These are phyloP conservation scores for Cataglyphis rosenhaueri DNA, from an alignment of 2,888 invertebrate species.

Conservation along the genomic window DNA sequence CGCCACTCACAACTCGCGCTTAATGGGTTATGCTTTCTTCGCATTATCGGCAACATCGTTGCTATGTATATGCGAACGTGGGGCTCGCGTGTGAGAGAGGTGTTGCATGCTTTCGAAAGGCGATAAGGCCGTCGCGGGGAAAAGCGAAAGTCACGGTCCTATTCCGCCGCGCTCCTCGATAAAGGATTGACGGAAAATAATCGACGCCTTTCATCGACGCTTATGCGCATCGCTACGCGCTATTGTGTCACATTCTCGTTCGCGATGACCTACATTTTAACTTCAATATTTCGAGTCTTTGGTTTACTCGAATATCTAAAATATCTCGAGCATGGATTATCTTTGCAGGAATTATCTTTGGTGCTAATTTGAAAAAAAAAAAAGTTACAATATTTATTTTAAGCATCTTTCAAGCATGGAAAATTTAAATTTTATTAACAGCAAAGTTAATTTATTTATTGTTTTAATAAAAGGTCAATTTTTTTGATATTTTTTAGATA, in stretches of 20 bases:
- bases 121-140: slow-evolving; percentile 44
- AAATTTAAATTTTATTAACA: background rate
- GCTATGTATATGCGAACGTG: background rate
- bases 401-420: background rate
- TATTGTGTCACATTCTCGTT: slow-evolving; percentile 22
- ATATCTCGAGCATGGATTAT: background rate
- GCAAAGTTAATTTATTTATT: background rate
- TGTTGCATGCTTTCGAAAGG: slow-evolving; percentile 21
- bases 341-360: no score
- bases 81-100: slow-evolving; percentile 38
- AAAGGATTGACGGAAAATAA: slow-evolving; percentile 44
- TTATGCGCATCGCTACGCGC: slow-evolving; percentile 20
- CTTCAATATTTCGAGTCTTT: slow-evolving; percentile 15
- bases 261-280: slow-evolving; percentile 18
- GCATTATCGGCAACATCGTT: slow-evolving; percentile 43
- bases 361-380: background rate
- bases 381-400: background rate
- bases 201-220: slow-evolving; percentile 23
- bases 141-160: slow-evolving; percentile 46
- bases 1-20: slow-evolving; percentile 38
- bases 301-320: background rate
- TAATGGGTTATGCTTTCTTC: slow-evolving; percentile 55
- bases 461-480: no score
- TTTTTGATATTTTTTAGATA: background rate
- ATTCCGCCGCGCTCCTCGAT: slow-evolving; percentile 28